phyloP scores from a whole-genome alignment of 2,113 vertebrate species.

The Hydrolagus affinis region DNA sequence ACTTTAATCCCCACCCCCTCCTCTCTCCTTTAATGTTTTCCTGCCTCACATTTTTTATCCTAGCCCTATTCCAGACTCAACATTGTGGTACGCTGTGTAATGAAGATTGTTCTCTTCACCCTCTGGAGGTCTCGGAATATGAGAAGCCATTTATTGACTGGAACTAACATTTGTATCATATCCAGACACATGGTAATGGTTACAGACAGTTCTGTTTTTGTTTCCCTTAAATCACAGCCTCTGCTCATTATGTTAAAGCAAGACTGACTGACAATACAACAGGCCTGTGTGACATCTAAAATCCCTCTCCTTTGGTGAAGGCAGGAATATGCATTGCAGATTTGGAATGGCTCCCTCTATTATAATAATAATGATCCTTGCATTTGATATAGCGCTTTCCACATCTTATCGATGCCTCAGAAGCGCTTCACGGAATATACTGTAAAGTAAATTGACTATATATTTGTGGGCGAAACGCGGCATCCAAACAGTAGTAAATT shows the following conservation, averaged over 20 bases:
- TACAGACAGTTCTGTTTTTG: neutral
- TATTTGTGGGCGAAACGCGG: too few species aligned
- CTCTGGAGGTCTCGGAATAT: neutral
- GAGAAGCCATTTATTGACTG: neutral
- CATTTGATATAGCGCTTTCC: too few species aligned
- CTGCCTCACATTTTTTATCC: too few species aligned
- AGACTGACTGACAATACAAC: neutral
- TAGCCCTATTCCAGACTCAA: too few species aligned
- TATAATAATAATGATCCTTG: too few species aligned
- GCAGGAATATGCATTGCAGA: neutral
- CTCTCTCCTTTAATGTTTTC: too few species aligned
- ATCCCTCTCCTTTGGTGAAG: neutral
- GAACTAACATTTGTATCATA: neutral
- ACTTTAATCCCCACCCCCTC: too few species aligned
- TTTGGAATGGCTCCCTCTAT: neutral
- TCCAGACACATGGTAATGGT: conserved; percentile 21
- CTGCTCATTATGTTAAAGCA: neutral
- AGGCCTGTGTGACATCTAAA: neutral
- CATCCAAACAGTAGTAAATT: too few species aligned
- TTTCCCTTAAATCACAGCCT: neutral
- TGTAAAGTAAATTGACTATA: too few species aligned
- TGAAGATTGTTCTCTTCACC: neutral
- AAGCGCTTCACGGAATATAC: too few species aligned
- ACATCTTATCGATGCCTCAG: too few species aligned
- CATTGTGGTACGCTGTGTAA: too few species aligned